Conservation (phyloP, 2,113 vertebrate species). For the Rynchops niger region DNA sequence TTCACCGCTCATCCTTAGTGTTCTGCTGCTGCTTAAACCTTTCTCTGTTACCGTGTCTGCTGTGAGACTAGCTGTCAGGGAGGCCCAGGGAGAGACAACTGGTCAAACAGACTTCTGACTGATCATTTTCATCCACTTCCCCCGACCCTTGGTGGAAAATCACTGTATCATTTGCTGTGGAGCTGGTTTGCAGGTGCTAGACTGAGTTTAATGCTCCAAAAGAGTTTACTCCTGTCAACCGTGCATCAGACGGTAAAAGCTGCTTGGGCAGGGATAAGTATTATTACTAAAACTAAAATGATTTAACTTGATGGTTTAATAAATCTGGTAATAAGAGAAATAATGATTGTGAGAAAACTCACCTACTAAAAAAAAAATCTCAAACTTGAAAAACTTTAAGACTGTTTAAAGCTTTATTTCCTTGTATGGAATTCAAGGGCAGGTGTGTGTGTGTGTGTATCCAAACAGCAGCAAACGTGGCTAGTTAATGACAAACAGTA, state of each 20-base stretch:
- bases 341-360: background rate
- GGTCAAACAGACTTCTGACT: background rate
- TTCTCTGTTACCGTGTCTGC: background rate
- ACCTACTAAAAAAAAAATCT: background rate
- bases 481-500: background rate
- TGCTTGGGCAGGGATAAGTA: background rate
- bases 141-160: background rate
- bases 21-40: background rate
- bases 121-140: background rate
- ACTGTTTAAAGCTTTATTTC: constrained; percentile 2
- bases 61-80: background rate
- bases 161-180: background rate
- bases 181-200: background rate
- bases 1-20: background rate
- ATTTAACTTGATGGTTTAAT: background rate
- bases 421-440: background rate
- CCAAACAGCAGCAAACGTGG: background rate
- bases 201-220: background rate
- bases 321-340: background rate
- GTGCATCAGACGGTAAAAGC: background rate
- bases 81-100: background rate
- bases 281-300: background rate
- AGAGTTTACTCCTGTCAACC: background rate
- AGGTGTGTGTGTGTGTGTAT: background rate
- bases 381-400: background rate